Evolutionary conservation across 2,113 vertebrate genomes (phyloP).

Genomic region (Philantomba maxwellii): DNA sequence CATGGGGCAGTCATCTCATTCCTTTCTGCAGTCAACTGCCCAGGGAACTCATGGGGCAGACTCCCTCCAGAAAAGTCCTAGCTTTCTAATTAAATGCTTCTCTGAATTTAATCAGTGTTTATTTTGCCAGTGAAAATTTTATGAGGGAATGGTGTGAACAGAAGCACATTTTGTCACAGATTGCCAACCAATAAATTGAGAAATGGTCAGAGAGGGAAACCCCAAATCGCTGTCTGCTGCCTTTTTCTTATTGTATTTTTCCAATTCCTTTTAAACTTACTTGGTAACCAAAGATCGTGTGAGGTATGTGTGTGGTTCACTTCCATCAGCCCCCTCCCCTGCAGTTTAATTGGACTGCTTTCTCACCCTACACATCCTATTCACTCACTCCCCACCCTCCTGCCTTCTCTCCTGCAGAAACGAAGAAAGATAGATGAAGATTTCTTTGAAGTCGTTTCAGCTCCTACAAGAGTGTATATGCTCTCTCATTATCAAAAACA

Average conservation of each 20-base stretch:
- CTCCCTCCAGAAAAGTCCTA: neutral
- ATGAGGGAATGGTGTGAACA: neutral
- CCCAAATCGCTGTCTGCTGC: neutral
- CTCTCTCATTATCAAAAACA: neutral
- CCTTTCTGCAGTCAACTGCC: neutral
- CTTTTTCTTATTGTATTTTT: neutral
- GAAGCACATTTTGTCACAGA: neutral
- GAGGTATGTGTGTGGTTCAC: neutral
- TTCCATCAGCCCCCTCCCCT: neutral
- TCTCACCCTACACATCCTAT: neutral
- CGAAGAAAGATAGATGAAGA: neutral
- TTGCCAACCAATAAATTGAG: neutral
- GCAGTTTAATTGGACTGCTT: slow-evolving; percentile 6
- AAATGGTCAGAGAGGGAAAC: neutral
- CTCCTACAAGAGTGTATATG: neutral
- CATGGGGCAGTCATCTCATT: fast-evolving
- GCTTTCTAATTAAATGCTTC: neutral
- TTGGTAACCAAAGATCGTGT: neutral
- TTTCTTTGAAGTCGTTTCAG: slow-evolving; percentile 46
- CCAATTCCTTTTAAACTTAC: neutral
- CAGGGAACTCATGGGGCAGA: neutral
- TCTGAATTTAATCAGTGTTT: neutral
- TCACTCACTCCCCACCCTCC: neutral
- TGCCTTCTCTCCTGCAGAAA: neutral
- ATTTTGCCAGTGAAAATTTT: neutral